Evolutionary conservation across 2,113 vertebrate species (phyloP).

Genomic region (Furnarius figulus): DNA sequence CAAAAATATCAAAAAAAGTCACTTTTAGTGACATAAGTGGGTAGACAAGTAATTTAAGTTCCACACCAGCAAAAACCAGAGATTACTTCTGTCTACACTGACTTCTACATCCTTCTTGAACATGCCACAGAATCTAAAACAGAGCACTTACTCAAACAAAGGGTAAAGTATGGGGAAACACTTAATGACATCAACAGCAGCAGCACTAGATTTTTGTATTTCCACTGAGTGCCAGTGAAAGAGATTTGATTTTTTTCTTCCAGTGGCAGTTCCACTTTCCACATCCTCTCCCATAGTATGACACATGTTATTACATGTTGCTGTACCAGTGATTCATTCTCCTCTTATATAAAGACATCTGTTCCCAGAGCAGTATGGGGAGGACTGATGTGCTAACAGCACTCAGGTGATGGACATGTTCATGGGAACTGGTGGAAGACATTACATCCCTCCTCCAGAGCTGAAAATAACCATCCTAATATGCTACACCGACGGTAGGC

Average conservation of each 20-base stretch:
- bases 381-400: neutral
- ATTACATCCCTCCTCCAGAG: neutral
- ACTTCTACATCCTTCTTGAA: neutral
- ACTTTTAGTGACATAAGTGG: neutral
- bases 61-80: neutral
- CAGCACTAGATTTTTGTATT: neutral
- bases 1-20: neutral
- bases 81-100: neutral
- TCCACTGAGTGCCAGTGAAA: neutral
- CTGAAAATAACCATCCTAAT: neutral
- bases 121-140: neutral
- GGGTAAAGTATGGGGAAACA: neutral
- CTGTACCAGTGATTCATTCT: neutral
- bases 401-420: neutral
- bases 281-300: neutral
- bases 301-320: neutral
- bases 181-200: neutral
- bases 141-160: neutral
- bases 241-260: neutral
- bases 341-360: neutral
- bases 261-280: neutral
- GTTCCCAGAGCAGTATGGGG: neutral
- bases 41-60: neutral
- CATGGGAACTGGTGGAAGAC: neutral
- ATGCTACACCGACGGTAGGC: neutral